A percentile compares a stretch with the other conserved stretches of the same genome.
phyloP scores from a whole-genome alignment of 2,113 vertebrate genomes.

The Cynoglossus semilaevis region DNA sequence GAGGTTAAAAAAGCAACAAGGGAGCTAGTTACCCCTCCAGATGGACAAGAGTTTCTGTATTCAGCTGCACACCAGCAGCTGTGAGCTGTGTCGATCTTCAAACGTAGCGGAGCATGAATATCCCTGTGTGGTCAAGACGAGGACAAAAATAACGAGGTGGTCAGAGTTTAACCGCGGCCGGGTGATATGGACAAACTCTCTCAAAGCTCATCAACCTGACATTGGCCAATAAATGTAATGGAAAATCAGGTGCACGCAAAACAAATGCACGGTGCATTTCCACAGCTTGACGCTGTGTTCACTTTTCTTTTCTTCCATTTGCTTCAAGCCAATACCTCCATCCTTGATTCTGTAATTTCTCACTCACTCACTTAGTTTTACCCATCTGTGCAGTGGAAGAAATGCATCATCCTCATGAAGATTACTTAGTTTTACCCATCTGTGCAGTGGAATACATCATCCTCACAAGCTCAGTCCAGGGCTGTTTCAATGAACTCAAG shows the following conservation, averaged over 20 bases:
- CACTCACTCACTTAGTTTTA: constrained; percentile 7
- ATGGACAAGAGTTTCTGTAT: constrained; percentile 11
- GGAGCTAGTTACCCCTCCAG: constrained; percentile 8
- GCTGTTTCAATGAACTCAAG: not conserved
- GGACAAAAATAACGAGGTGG: too few relatives aligned
- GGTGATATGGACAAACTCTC: not conserved
- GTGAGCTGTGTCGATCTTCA: constrained; percentile 9
- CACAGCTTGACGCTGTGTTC: not conserved
- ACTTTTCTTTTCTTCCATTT: constrained; percentile 1
- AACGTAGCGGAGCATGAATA: constrained; percentile 11
- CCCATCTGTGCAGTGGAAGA: constrained; percentile 5
- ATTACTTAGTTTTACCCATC: constrained; percentile 23
- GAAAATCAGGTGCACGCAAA: too few relatives aligned
- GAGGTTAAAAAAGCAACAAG: constrained; percentile 44
- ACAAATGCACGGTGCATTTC: not conserved
- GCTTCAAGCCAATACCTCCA: not conserved
- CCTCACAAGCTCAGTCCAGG: constrained; percentile 18
- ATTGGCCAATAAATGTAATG: not conserved
- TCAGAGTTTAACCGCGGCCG: too few relatives aligned
- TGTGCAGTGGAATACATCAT: constrained; percentile 9
- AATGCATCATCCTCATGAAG: constrained; percentile 13
- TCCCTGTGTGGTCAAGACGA: too few relatives aligned
- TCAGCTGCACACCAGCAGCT: constrained; percentile 8
- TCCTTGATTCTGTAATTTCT: constrained; percentile 5
- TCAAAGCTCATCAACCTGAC: not conserved